A percentile compares a stretch with the other conserved stretches of the same genome.
phyloP scores from a whole-genome alignment of 2,797 vertebrate genomes.

The Lophius americanus region DNA sequence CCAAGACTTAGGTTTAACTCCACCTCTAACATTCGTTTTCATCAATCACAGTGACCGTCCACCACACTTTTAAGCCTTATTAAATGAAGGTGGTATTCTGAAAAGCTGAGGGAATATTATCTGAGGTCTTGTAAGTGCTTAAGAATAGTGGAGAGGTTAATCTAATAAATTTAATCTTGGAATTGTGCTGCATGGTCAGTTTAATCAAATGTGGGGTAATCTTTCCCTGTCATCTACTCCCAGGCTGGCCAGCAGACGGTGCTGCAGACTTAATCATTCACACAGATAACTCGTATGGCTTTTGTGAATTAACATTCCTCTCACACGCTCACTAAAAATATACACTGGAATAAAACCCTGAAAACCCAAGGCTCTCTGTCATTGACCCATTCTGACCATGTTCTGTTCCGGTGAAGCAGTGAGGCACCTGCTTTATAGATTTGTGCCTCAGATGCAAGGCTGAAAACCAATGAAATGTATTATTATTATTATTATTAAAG shows the following conservation, averaged over 20 bases:
- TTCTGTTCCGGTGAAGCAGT: neutral
- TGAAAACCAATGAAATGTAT: neutral
- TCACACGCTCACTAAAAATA: constrained; percentile 36
- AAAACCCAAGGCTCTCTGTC: constrained; percentile 12
- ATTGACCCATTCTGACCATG: neutral
- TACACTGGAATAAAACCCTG: constrained; percentile 58
- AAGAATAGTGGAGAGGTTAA: constrained; percentile 64
- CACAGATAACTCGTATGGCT: constrained; percentile 13
- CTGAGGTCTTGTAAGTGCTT: constrained; percentile 84
- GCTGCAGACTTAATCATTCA: constrained; percentile 41
- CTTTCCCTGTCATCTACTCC: too few relatives aligned
- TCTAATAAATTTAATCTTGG: constrained; percentile 10
- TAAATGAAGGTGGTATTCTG: constrained; percentile 88
- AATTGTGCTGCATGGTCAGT: neutral
- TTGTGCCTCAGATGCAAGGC: neutral
- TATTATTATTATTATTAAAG: constrained; percentile 2
- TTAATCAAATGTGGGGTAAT: constrained; percentile 3
- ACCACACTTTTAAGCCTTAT: constrained; percentile 82
- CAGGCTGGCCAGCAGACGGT: constrained; percentile 68
- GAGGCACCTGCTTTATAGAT: neutral
- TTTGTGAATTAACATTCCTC: constrained; percentile 47
- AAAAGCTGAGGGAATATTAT: constrained; percentile 79
- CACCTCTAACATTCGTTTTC: constrained; percentile 32
- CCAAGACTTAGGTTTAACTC: constrained; percentile 81
- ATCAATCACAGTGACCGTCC: constrained; percentile 45